phyloP scores from a whole-genome alignment of 2,797 vertebrate genomes.

The Paguma larvata region DNA sequence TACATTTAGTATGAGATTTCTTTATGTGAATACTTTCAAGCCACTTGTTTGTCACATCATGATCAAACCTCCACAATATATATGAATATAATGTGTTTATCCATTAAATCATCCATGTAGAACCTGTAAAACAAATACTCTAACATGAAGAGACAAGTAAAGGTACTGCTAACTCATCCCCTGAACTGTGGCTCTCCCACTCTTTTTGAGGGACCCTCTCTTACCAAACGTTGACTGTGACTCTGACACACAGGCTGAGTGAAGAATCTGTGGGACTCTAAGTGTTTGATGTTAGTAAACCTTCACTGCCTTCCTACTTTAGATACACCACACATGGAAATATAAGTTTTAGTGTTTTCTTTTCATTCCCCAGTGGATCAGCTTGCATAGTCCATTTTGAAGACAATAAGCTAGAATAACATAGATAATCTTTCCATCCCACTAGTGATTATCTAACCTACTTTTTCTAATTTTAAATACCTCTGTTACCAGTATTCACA shows the following conservation, averaged over 20 bases:
- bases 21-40: constrained; percentile 15
- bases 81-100: not conserved
- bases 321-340: not conserved
- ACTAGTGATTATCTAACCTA: not conserved
- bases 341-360: not conserved
- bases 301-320: not conserved
- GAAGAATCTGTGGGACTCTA: not conserved
- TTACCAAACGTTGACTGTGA: not conserved
- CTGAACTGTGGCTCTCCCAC: not conserved
- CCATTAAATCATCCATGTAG: not conserved
- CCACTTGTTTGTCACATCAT: not conserved
- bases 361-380: not conserved
- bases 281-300: not conserved
- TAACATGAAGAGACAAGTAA: not conserved
- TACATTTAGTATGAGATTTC: not conserved
- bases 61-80: not conserved
- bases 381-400: not conserved
- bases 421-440: not conserved
- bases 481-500: not conserved
- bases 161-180: not conserved
- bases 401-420: not conserved
- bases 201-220: not conserved
- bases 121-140: not conserved
- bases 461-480: constrained; percentile 37
- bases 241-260: not conserved